Evolutionary conservation across 35 echinoderm and acorn worm genomes (phyloP).

Genomic region (Chiridota heheva): DNA sequence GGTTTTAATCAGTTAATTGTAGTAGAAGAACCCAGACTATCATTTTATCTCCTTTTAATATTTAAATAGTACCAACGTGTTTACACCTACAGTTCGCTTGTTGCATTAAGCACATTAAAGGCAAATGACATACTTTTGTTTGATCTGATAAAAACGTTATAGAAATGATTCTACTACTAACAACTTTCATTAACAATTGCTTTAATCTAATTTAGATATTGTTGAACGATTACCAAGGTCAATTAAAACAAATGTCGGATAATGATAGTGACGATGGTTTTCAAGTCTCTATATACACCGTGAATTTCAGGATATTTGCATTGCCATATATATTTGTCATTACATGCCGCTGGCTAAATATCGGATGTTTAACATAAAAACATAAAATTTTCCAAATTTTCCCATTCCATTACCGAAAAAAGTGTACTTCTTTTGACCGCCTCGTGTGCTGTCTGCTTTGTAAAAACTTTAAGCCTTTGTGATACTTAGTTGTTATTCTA

Average conservation of each 20-base stretch:
- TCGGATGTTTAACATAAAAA: no score
- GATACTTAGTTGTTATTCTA: not conserved
- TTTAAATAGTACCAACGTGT: not conserved
- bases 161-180: no score
- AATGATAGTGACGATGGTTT: no score
- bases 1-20: not conserved
- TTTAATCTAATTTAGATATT: no score
- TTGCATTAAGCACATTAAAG: not conserved
- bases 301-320: no score
- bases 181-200: no score
- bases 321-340: no score
- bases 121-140: not conserved
- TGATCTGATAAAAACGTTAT: no score
- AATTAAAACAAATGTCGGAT: no score
- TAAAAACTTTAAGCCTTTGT: not conserved
- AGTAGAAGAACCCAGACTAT: not conserved
- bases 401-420: not conserved
- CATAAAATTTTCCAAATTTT: not conserved
- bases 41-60: not conserved
- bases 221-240: no score
- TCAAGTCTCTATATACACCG: no score
- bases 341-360: no score
- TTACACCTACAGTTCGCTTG: not conserved
- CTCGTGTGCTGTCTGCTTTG: not conserved
- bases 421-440: not conserved